phyloP scores from a whole-genome alignment of 2,888 invertebrate genomes.

The Adelognathus sp. region DNA sequence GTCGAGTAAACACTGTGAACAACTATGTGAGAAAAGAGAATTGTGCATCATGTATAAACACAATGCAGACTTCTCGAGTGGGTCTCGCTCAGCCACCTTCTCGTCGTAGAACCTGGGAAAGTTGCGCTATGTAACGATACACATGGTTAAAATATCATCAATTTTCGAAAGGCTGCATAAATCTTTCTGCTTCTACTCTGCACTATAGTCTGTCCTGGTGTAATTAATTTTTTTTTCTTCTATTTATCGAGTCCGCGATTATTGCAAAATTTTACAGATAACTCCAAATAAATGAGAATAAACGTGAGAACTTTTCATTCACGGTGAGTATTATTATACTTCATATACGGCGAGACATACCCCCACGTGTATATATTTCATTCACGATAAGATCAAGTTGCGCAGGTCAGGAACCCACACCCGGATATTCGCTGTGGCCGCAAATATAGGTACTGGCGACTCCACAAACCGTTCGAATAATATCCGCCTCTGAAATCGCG shows the following conservation, averaged over 20 bases:
- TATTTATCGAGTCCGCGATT: too few relatives aligned
- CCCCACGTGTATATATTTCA: constrained; percentile 63
- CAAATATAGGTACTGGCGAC: constrained; percentile 2
- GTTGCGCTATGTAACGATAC: neutral
- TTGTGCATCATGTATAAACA: too few relatives aligned
- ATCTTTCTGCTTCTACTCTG: neutral
- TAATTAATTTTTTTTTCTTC: too few relatives aligned
- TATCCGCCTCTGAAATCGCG: neutral
- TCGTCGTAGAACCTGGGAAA: too few relatives aligned
- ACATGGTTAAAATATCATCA: neutral
- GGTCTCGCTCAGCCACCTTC: too few relatives aligned
- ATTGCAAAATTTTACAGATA: too few relatives aligned
- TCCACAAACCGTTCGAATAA: neutral
- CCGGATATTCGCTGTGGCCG: constrained; percentile 61
- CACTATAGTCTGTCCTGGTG: too few relatives aligned
- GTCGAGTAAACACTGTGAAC: too few relatives aligned
- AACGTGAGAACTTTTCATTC: too few relatives aligned
- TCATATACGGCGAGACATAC: constrained; percentile 39
- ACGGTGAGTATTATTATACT: constrained; percentile 57
- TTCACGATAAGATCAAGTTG: constrained; percentile 65
- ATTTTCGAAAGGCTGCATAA: neutral
- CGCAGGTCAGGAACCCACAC: constrained; percentile 67
- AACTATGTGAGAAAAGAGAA: too few relatives aligned
- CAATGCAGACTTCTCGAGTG: neutral
- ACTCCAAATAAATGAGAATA: too few relatives aligned